These are phyloP conservation scores for Forbesichthys agassizii DNA, from an alignment of 2,113 vertebrate species.

Conservation along the genomic window DNA sequence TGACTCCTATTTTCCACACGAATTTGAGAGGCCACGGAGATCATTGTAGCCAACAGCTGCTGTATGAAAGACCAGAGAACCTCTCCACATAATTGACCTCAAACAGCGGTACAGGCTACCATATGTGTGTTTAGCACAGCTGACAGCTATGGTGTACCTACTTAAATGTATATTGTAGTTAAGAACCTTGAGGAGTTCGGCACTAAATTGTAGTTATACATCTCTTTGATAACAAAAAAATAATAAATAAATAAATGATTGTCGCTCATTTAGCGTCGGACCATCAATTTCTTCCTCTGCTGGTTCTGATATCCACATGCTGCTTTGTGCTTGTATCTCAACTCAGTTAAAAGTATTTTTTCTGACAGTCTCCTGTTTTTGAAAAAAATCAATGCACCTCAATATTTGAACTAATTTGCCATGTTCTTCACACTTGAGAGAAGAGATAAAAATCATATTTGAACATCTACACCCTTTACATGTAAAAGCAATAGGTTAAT, in stretches of 20 bases:
- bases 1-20: conserved; percentile 73
- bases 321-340: too few relatives aligned
- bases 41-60: conserved; percentile 70
- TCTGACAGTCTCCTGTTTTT: too few relatives aligned
- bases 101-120: not conserved
- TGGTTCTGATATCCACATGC: too few relatives aligned
- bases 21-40: conserved; percentile 72
- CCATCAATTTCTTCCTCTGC: too few relatives aligned
- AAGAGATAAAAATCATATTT: not conserved
- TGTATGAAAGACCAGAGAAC: conserved; percentile 41
- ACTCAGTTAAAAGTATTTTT: too few relatives aligned
- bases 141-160: not conserved
- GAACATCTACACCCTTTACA: conserved; percentile 16
- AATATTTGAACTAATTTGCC: not conserved
- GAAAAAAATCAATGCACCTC: too few relatives aligned
- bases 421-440: not conserved
- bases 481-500: conserved; percentile 80
- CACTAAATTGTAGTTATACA: too few relatives aligned
- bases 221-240: too few relatives aligned
- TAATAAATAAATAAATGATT: too few relatives aligned
- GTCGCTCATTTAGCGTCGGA: too few relatives aligned
- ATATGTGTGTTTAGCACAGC: not conserved
- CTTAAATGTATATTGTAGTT: too few relatives aligned
- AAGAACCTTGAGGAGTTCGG: too few relatives aligned
- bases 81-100: conserved; percentile 37